Evolutionary conservation across 2,888 invertebrate species (phyloP).

Genomic region (Spialia ferax): DNA sequence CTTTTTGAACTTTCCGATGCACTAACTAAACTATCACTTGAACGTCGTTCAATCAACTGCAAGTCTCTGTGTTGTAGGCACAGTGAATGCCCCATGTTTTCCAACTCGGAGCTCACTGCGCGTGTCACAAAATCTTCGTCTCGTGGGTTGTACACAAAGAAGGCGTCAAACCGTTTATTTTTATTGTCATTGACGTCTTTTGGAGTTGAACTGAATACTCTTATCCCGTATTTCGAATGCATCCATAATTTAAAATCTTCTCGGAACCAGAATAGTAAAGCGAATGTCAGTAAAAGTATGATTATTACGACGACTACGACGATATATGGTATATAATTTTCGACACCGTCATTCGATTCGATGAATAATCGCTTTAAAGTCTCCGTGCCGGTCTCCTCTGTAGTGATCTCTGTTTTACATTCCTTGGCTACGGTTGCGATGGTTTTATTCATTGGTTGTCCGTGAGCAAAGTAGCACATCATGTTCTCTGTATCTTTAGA

Average conservation of each 20-base stretch:
- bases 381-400: slow-evolving; percentile 87
- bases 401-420: slow-evolving; percentile 89
- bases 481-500: slow-evolving; percentile 89
- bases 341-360: slow-evolving; percentile 88
- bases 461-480: slow-evolving; percentile 88
- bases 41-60: slow-evolving; percentile 86
- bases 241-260: slow-evolving; percentile 93
- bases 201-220: slow-evolving; percentile 89
- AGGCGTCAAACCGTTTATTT: slow-evolving; percentile 94
- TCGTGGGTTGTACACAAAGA: slow-evolving; percentile 94
- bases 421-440: slow-evolving; percentile 78
- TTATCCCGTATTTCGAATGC: slow-evolving; percentile 91
- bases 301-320: slow-evolving; percentile 90
- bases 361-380: slow-evolving; percentile 86
- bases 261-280: slow-evolving; percentile 91
- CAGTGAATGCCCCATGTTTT: slow-evolving; percentile 88
- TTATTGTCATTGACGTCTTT: slow-evolving; percentile 85
- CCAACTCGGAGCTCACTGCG: slow-evolving; percentile 91
- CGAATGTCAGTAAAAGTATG: slow-evolving; percentile 89
- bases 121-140: slow-evolving; percentile 91
- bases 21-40: slow-evolving; percentile 83
- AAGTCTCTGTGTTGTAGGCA: slow-evolving; percentile 90
- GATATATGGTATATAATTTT: slow-evolving; percentile 91
- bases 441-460: slow-evolving; percentile 81
- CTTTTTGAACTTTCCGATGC: slow-evolving; percentile 88